Conservation (phyloP, 2,888 invertebrate genomes). For the Stratiomys singularior region DNA sequence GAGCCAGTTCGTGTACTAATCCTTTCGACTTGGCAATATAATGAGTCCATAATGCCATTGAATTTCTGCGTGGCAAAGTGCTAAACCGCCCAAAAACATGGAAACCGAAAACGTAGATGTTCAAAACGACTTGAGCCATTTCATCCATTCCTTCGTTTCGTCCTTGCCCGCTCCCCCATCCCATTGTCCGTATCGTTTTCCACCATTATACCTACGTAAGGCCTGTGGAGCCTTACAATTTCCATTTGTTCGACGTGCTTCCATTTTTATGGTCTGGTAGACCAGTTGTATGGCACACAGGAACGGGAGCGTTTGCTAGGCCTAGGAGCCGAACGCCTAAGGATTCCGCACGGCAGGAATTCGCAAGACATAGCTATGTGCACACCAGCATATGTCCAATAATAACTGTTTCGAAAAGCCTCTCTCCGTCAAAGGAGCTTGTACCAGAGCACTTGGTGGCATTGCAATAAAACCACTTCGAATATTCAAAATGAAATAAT, state of each 20-base stretch:
- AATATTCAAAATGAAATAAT: conserved; percentile 41
- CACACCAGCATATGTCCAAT: conserved; percentile 22
- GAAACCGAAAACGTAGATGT: conserved; percentile 15
- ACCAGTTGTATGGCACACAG: neutral
- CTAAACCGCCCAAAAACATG: conserved; percentile 35
- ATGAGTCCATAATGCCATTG: conserved; percentile 35
- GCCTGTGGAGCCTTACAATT: conserved; percentile 40
- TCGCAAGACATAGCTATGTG: neutral
- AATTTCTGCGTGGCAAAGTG: conserved; percentile 41
- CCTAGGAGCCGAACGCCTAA: neutral
- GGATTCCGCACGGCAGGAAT: neutral
- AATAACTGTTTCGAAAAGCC: conserved; percentile 23
- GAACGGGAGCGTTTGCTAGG: neutral
- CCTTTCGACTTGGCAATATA: conserved; percentile 32
- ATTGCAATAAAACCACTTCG: conserved; percentile 11
- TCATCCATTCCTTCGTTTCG: conserved; percentile 12
- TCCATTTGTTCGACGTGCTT: conserved; percentile 43
- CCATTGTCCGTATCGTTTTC: neutral
- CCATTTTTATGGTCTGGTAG: conserved; percentile 43
- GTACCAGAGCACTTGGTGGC: conserved; percentile 27
- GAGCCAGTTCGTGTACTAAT: conserved; percentile 26
- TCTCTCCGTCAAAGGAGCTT: neutral
- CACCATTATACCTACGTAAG: conserved; percentile 12
- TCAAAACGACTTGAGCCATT: conserved; percentile 22
- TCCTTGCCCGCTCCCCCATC: neutral